Evolutionary conservation across 2,113 vertebrate genomes (phyloP).

Genomic region (Vulpes ferrilata): DNA sequence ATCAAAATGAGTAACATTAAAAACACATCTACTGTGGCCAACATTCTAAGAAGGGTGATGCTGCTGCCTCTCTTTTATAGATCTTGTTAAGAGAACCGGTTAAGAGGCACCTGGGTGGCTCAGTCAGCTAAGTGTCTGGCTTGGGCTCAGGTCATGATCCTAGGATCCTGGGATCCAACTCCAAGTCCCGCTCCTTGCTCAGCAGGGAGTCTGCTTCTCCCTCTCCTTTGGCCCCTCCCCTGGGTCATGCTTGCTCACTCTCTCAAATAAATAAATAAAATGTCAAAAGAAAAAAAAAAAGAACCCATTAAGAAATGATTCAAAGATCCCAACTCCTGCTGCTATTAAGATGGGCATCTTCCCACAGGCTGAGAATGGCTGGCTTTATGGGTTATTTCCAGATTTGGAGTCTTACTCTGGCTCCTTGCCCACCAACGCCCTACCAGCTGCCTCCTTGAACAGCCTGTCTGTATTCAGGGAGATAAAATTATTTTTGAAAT

Average conservation of each 20-base stretch:
- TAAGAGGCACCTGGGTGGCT: no score
- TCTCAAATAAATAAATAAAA: no score
- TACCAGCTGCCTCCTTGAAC: background rate
- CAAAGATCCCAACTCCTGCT: background rate
- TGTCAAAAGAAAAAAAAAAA: background rate
- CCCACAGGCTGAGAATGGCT: background rate
- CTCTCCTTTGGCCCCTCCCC: no score
- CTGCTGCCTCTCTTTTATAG: fast-evolving
- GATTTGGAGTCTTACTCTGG: background rate
- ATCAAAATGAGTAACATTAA: background rate
- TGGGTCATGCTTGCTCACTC: no score
- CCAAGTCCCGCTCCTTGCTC: no score
- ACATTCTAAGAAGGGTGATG: background rate
- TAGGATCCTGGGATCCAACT: no score
- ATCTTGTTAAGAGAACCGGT: no score
- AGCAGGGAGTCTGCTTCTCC: no score
- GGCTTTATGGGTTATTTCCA: background rate
- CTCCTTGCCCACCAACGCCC: background rate
- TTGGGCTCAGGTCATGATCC: no score
- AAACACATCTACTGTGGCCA: background rate
- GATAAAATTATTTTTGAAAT: background rate
- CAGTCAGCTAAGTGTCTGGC: no score
- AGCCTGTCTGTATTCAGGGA: background rate
- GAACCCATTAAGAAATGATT: background rate
- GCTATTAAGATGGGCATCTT: background rate